phyloP scores from a whole-genome alignment of 2,113 vertebrate genomes.

The Tragelaphus strepsiceros region DNA sequence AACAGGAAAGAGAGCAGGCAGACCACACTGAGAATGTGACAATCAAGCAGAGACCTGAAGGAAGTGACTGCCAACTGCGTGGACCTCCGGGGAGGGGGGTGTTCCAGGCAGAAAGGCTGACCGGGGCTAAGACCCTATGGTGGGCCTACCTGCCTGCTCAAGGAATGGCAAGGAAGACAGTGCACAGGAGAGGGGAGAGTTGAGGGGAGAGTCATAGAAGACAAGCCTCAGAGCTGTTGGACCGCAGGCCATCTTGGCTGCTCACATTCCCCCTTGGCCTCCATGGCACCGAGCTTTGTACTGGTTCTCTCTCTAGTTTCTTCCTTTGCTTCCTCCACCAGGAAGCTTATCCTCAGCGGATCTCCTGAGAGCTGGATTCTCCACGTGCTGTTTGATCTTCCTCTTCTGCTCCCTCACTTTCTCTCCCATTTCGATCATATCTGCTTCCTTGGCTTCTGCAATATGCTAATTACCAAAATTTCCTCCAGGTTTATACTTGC shows the following conservation, averaged over 20 bases:
- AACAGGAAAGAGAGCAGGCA: not conserved
- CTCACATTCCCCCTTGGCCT: not conserved
- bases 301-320: not conserved
- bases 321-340: not conserved
- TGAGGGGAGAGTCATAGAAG: accelerated
- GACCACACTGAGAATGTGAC: not conserved
- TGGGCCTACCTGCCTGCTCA: not conserved
- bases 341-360: not conserved
- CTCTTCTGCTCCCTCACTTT: not conserved
- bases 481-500: not conserved
- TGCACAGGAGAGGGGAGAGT: not conserved
- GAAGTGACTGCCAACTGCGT: not conserved
- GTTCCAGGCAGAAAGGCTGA: not conserved
- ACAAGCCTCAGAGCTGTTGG: not conserved
- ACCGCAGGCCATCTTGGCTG: not conserved
- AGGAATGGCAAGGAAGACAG: not conserved
- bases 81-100: no score
- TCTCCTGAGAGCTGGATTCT: not conserved
- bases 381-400: not conserved
- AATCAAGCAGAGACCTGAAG: not conserved
- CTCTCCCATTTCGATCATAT: not conserved
- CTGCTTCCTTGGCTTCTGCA: not conserved
- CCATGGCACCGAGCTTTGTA: not conserved
- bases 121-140: not conserved
- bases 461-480: not conserved